Percentiles rank a stretch among this genome's conserved stretches.
Evolutionary conservation across 2,113 vertebrate genomes (phyloP).

Genomic region (Perognathus longimembris): DNA sequence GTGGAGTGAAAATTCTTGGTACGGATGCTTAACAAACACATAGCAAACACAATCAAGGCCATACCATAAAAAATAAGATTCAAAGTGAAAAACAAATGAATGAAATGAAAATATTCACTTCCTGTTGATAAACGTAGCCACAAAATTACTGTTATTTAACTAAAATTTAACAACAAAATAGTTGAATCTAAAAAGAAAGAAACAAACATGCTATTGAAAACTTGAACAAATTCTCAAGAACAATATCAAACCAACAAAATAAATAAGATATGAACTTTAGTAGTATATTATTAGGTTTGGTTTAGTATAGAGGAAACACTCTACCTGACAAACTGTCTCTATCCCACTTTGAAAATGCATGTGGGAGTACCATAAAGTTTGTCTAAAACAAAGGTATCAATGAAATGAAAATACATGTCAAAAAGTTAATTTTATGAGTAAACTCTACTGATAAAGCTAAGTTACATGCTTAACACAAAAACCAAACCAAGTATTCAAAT

Average conservation of each 20-base stretch:
- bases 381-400: neutral
- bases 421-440: neutral
- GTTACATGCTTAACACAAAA: neutral
- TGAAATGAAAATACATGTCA: constrained; percentile 21
- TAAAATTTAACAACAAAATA: constrained; percentile 23
- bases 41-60: neutral
- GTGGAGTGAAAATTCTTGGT: neutral
- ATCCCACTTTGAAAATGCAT: neutral
- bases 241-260: neutral
- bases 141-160: neutral
- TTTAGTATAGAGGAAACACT: neutral
- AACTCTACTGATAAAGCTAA: constrained; percentile 14
- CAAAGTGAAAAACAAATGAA: neutral
- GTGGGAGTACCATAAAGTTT: neutral
- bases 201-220: neutral
- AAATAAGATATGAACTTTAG: neutral
- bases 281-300: neutral
- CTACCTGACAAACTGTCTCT: neutral
- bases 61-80: neutral
- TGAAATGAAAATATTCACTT: neutral
- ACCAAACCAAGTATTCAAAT: neutral
- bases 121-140: neutral
- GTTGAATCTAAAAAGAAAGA: neutral
- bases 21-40: constrained; percentile 4
- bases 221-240: neutral